A percentile compares a stretch with the other conserved stretches of the same genome.
phyloP scores from a whole-genome alignment of 2,113 vertebrate species.

The Azemiops feae region DNA sequence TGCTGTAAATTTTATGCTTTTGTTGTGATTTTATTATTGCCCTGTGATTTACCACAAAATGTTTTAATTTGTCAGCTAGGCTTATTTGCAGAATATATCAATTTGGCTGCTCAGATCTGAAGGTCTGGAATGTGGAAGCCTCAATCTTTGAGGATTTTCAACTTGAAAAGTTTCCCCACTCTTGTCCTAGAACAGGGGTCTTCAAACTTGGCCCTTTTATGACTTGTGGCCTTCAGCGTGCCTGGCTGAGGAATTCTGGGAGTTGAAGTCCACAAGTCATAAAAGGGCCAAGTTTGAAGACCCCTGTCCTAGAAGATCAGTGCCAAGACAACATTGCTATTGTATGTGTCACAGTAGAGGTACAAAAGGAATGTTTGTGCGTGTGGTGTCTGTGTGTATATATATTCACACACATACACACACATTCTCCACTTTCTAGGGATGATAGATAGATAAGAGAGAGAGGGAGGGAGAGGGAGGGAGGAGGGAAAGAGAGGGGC shows the following conservation, averaged over 20 bases:
- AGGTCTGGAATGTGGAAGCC: background rate
- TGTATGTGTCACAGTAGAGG: background rate
- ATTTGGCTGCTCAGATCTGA: background rate
- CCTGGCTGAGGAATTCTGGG: no score
- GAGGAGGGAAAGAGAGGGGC: background rate
- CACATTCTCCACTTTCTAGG: background rate
- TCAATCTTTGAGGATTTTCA: background rate
- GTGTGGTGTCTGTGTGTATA: background rate
- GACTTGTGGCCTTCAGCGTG: no score
- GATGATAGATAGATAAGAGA: background rate
- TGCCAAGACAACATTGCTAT: background rate
- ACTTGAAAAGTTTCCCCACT: background rate
- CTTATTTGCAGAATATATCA: background rate
- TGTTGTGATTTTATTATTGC: background rate
- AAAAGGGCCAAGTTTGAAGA: no score
- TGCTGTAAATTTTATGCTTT: background rate
- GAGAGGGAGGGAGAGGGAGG: no score
- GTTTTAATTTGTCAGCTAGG: background rate
- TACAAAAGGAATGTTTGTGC: background rate
- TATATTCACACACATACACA: background rate
- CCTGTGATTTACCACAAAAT: background rate
- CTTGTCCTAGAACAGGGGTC: background rate
- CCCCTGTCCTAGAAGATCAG: background rate
- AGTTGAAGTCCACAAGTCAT: no score
- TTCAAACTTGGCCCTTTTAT: no score